Evolutionary conservation across 2,888 invertebrate species (phyloP), one percentile per base, ranked within the genome.

Genomic region (Synanthedon vespiformis): DNA sequence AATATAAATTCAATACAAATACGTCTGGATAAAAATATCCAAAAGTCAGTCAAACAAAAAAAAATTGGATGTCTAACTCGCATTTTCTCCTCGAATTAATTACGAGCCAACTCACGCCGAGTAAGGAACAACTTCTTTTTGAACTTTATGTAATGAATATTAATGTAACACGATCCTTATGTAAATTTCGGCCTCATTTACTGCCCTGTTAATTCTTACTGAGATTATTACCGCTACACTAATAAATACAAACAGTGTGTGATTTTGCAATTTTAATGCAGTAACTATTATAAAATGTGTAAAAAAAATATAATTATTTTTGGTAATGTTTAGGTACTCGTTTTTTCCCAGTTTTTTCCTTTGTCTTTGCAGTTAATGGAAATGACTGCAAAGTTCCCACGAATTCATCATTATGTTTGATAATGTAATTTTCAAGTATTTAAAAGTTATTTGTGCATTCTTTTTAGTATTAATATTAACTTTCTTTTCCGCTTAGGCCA

Each of bases 141-240:
- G 55, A 70, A 75, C 70, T 77, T 34, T 70, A 63, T 63, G 62
- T 70, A 70, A 78, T 78, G 76, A 79, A 78, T 79, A 72, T 74
- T 77, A 77, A 74, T 67, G 63, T 58, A 56, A 66, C 60, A 63
- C 63, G 69, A 67, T 68, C 63, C 66, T 71, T 68, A 79, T 79
- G 80, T 69, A 70, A 78, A 79, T 77, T 59, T 53, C 54, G 64
- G 54, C 59, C 72, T 58, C 67, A 62, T 74, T 76, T 63, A 59
- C 55, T 57, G 59, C 53, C 53, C 61, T 57, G 60, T 64, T 67
- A 64, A 64, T 58, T 55, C 57, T 54, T 44, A 34, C 52, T 14
- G 52, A 54, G 58, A 66, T 64, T 64, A 65, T 62, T 55, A 63
- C 59, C 44, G 34, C 34, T 34, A 48, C 48, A 44, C 6, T 44